These are phyloP conservation scores for Aromia moschata DNA, from an alignment of 2,888 invertebrate genomes.

Conservation along the genomic window DNA sequence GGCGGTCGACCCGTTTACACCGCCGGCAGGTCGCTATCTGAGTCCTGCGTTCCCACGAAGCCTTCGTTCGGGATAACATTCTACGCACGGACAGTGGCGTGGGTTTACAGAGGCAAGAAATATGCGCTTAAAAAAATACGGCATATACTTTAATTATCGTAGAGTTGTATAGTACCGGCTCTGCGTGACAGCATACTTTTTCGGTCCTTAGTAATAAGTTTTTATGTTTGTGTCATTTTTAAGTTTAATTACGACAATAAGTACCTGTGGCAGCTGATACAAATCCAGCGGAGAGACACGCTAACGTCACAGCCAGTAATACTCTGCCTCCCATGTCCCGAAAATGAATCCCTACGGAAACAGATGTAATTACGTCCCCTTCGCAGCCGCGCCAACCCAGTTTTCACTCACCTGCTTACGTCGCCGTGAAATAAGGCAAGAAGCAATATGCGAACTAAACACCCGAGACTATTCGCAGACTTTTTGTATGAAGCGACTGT, in stretches of 20 bases:
- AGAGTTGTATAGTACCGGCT: too few species aligned
- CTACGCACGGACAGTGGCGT: too few species aligned
- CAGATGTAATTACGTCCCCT: background rate
- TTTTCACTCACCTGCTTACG: background rate
- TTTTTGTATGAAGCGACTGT: background rate
- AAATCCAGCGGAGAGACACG: background rate
- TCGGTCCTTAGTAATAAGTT: too few species aligned
- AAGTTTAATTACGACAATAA: background rate
- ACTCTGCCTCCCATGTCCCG: background rate
- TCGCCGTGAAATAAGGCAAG: background rate
- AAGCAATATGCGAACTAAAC: background rate
- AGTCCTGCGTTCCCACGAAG: too few species aligned
- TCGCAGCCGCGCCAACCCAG: background rate
- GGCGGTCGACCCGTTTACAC: too few species aligned
- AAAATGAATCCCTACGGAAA: background rate
- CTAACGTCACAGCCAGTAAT: background rate
- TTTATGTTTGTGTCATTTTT: background rate
- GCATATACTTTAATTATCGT: too few species aligned
- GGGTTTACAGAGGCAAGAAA: too few species aligned
- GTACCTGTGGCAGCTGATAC: background rate
- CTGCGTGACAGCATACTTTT: too few species aligned
- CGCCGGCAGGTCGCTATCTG: too few species aligned
- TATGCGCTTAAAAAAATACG: too few species aligned
- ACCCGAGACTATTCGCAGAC: background rate
- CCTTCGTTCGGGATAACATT: too few species aligned